Evolutionary conservation across 1,140 invertebrate genomes (phyloP).

Genomic region (Ips typographus): DNA sequence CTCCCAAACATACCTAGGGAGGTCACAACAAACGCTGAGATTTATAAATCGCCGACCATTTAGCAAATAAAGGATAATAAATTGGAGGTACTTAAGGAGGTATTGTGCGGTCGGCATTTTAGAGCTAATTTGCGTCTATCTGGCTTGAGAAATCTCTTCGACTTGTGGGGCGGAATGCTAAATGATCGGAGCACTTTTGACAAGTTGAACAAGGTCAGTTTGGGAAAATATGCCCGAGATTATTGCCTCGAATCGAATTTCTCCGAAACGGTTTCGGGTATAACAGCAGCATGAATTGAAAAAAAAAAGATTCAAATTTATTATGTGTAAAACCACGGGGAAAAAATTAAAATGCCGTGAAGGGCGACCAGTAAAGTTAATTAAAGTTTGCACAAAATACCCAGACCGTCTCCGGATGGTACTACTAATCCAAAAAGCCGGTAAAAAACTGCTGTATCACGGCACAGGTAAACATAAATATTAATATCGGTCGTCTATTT

Average conservation of each 20-base stretch:
- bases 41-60: constrained; percentile 35
- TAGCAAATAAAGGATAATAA: constrained; percentile 35
- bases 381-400: constrained; percentile 27
- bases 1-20: constrained; percentile 7
- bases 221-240: constrained; percentile 6
- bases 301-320: not conserved
- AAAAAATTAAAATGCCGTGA: constrained; percentile 18
- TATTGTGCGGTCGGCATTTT: constrained; percentile 20
- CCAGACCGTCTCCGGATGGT: constrained; percentile 25
- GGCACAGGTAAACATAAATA: constrained; percentile 34
- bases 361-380: constrained; percentile 22
- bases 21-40: constrained; percentile 12
- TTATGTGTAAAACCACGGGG: not conserved
- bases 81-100: constrained; percentile 33
- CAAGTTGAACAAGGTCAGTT: not conserved
- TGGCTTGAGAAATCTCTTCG: constrained; percentile 17
- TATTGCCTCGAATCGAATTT: not conserved
- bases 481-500: constrained; percentile 27
- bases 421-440: constrained; percentile 25
- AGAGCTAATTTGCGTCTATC: constrained; percentile 25
- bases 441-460: constrained; percentile 26
- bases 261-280: not conserved
- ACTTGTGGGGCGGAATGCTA: constrained; percentile 14
- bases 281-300: not conserved
- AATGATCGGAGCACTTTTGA: constrained; percentile 9